A percentile compares a stretch with the other conserved stretches of the same genome.
Conservation (phyloP, 2,113 vertebrate genomes). For the Sminthopsis crassicaudata region DNA sequence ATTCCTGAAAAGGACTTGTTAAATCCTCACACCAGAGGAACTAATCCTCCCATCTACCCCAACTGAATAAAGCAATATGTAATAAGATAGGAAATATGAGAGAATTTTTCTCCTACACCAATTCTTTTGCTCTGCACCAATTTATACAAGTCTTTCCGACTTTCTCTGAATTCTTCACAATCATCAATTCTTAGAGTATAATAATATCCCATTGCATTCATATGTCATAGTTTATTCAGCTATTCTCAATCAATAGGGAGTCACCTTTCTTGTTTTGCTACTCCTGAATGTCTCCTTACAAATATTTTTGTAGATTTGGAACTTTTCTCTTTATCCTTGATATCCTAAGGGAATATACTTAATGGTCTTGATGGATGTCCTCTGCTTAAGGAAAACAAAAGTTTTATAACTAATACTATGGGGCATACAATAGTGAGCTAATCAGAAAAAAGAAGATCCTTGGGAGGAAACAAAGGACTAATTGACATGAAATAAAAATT, state of each 20-base stretch:
- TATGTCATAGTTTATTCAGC: background rate
- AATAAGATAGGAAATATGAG: background rate
- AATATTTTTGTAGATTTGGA: background rate
- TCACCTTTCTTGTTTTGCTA: background rate
- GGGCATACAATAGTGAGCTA: background rate
- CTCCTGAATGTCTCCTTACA: too few species aligned
- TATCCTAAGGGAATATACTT: background rate
- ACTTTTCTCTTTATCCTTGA: background rate
- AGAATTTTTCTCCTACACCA: background rate
- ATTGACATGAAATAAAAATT: background rate
- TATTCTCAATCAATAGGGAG: background rate
- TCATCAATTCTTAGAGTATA: background rate
- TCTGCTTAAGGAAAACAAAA: too few species aligned
- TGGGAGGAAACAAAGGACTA: background rate
- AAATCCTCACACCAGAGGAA: too few species aligned
- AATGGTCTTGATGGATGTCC: background rate
- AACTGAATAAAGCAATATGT: background rate
- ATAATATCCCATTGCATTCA: background rate
- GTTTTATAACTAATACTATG: too few species aligned
- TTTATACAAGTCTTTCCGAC: background rate
- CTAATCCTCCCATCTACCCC: background rate
- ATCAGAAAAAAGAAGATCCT: background rate
- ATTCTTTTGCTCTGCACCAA: background rate
- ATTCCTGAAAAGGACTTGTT: too few species aligned
- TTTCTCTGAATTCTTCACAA: background rate